Evolutionary conservation across 2,113 vertebrate species (phyloP).

Genomic region (Stigmatopora argus): DNA sequence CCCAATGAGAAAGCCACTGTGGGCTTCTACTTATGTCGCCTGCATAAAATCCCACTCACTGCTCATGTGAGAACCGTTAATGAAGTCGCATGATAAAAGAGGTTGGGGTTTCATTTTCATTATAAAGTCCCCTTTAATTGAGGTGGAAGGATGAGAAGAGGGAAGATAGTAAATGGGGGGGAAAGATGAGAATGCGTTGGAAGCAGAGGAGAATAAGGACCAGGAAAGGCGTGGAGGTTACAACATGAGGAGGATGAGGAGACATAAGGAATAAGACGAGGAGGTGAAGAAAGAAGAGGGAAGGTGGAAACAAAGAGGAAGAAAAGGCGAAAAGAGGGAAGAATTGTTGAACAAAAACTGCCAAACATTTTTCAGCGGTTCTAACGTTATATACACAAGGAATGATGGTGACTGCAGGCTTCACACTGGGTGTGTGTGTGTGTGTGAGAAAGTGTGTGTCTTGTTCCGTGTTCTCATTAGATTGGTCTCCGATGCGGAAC

Average conservation of each 20-base stretch:
- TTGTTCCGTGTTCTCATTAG: slow-evolving; percentile 49
- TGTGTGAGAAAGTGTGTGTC: not conserved
- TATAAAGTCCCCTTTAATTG: not conserved
- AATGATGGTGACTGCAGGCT: slow-evolving; percentile 40
- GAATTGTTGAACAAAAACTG: slow-evolving; percentile 41
- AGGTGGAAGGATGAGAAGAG: not conserved
- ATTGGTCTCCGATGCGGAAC: slow-evolving; percentile 45
- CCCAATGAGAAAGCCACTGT: no score
- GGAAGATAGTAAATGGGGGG: not conserved
- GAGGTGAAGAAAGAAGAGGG: not conserved
- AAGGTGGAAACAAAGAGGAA: not conserved
- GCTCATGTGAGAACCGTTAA: not conserved
- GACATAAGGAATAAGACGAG: no score
- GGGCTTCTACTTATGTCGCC: no score
- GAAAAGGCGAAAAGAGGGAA: not conserved
- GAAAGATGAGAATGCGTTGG: not conserved
- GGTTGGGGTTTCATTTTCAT: not conserved
- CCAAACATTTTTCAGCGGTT: slow-evolving; percentile 59
- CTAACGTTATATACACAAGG: slow-evolving; percentile 61
- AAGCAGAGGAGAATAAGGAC: not conserved
- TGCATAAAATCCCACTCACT: not conserved
- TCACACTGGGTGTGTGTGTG: not conserved
- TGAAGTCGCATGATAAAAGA: not conserved
- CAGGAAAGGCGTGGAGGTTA: slow-evolving; percentile 9
- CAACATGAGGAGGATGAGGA: not conserved